Evolutionary conservation across 2,888 invertebrate species (phyloP), one percentile per base, ranked within the genome.

Genomic region (Hyposoter didymator): DNA sequence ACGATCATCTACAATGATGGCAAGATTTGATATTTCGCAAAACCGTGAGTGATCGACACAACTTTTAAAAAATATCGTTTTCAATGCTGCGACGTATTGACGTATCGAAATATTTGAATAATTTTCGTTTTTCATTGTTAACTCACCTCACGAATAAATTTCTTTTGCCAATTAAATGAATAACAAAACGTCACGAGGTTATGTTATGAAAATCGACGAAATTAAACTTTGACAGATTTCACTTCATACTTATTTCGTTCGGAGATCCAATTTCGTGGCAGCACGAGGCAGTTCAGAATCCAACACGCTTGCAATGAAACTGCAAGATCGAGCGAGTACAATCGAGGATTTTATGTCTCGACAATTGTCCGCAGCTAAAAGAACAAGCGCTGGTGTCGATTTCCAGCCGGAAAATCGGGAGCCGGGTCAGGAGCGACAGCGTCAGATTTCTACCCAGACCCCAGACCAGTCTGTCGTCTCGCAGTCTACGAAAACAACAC

Each of bases 151-250:
- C 12, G 12, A 22, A 17, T 67, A 22, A 66, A 39, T 19, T 67
- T 14, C 22, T 22, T 19, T 43, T 7, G n/a, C 4, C 5, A 28
- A 59, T 4, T 28, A 43, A 43, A 22, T 19, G 19, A 17, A 39
- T 32, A 10, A 45, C 67, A 67, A 4, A 67, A 67, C 17, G 6
- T 14, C 22, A 19, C 6, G 43, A 43, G 43, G 67, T 67, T 67
- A 67, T 67, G 35, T 67, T 43, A 19, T 43, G 10, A 43, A 55
- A 55, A 55, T 55, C 12, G 66, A 6, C n/a, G 19, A 66, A 19
- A 55, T 22, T 28, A 7, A 67, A n/a, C 67, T 22, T 67, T 67
- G 67, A 67, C 67, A 67, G n/a, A 39, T 67, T 22, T 4, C 0
- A 67, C 10, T 43, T 12, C 10, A 10, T 39, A 39, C 39, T 32